Evolutionary conservation across 37 sponge, comb jelly and placozoan species (phyloP).

Genomic region (Mnemiopsis leidyi): DNA sequence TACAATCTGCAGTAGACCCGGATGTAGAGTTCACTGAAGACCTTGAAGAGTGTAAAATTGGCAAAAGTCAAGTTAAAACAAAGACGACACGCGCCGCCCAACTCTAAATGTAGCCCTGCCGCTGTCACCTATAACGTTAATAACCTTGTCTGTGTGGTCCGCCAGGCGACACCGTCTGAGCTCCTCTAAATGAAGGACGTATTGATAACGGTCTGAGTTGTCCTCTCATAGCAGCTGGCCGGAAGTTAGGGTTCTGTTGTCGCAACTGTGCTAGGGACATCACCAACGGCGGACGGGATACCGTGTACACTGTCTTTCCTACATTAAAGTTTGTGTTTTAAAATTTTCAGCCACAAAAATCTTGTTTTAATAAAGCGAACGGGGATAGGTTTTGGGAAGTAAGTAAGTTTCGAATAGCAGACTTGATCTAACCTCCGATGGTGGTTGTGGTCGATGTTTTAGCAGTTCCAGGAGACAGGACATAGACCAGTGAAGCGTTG

Average conservation of each 20-base stretch:
- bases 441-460: constrained; percentile 57
- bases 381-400: no score
- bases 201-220: constrained; percentile 47
- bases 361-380: no score
- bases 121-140: no score
- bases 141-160: not conserved
- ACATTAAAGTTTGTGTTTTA: not conserved
- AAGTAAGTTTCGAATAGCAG: no score
- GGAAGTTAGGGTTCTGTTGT: constrained; percentile 65
- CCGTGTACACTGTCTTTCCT: constrained; percentile 66
- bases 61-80: no score
- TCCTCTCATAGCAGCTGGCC: constrained; percentile 38
- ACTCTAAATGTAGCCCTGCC: no score
- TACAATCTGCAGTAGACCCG: no score
- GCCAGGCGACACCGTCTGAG: not conserved
- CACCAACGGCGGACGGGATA: constrained; percentile 35
- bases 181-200: constrained; percentile 22
- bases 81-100: no score
- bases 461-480: constrained; percentile 31
- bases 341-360: no score
- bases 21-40: not conserved
- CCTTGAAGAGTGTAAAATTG: no score
- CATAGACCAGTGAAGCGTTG: constrained; percentile 34
- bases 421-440: constrained; percentile 37
- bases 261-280: constrained; percentile 53